A percentile compares a stretch with the other conserved stretches of the same genome.
Conservation (phyloP, 2,888 invertebrate genomes). For the Andrena fulva region DNA sequence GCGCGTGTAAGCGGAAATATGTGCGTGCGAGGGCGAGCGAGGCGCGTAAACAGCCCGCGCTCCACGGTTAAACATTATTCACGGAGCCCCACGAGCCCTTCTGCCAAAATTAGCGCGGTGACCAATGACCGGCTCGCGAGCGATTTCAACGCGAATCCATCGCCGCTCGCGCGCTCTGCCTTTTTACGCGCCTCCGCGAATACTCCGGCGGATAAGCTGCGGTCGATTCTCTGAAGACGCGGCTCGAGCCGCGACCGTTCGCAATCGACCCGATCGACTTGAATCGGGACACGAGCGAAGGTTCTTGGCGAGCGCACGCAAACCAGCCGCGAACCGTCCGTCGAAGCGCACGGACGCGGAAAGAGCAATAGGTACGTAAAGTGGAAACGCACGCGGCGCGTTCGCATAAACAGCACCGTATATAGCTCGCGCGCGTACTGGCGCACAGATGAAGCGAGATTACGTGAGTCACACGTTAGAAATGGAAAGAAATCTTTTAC, state of each 20-base stretch:
- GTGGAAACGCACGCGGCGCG: constrained; percentile 37
- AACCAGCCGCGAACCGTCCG: neutral
- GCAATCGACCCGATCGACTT: neutral
- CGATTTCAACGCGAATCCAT: constrained; percentile 34
- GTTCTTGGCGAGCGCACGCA: neutral
- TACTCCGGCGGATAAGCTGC: neutral
- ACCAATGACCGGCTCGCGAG: constrained; percentile 59
- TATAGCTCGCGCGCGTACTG: constrained; percentile 31
- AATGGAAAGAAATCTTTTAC: constrained; percentile 60
- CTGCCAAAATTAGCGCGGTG: constrained; percentile 66
- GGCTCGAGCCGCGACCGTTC: neutral
- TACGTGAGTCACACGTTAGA: constrained; percentile 62
- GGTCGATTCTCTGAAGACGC: neutral
- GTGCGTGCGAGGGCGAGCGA: constrained; percentile 20
- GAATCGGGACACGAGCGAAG: neutral
- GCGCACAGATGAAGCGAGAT: constrained; percentile 41
- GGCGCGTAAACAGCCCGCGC: constrained; percentile 60
- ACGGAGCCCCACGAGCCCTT: constrained; percentile 54
- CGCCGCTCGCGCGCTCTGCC: neutral
- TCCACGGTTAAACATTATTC: constrained; percentile 66
- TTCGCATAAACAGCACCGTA: constrained; percentile 29
- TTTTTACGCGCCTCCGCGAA: neutral
- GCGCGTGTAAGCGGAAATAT: constrained; percentile 58
- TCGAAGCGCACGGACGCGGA: constrained; percentile 21
- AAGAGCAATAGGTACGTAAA: constrained; percentile 30